phyloP scores from a whole-genome alignment of 2,113 vertebrate genomes.

The Varanus salvator region DNA sequence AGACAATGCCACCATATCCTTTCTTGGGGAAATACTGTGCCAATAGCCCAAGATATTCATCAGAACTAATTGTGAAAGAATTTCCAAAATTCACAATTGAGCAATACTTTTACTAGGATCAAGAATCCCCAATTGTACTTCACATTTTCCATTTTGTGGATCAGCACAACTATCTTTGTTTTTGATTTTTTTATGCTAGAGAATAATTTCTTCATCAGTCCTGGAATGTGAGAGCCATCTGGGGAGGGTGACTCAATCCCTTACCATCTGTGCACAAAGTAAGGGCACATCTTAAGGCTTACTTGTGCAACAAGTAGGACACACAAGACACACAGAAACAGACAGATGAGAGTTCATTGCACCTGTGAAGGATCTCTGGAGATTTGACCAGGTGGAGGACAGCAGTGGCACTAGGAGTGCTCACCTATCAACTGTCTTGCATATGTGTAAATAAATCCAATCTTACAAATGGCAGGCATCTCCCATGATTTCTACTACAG shows the following conservation, averaged over 20 bases:
- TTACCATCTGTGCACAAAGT: no score
- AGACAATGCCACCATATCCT: no score
- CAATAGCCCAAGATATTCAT: no score
- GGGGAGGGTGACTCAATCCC: no score
- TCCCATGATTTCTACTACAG: background rate
- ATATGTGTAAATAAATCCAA: background rate
- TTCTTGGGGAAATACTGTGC: no score
- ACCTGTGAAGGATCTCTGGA: background rate
- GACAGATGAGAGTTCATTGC: background rate
- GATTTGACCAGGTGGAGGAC: background rate
- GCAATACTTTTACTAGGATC: no score
- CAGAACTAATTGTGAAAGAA: no score
- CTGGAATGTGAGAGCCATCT: background rate
- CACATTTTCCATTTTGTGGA: no score
- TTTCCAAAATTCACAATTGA: no score
- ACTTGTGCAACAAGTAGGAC: no score
- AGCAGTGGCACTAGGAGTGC: background rate
- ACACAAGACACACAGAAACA: background rate
- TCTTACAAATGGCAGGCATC: background rate
- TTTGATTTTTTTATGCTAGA: background rate
- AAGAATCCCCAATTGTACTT: no score
- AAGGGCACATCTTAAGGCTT: background rate
- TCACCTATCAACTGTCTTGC: background rate
- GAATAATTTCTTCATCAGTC: background rate
- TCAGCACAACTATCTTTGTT: no score